These are phyloP conservation scores for Cremastinae sp. DNA, from an alignment of 2,888 invertebrate genomes.

Conservation along the genomic window DNA sequence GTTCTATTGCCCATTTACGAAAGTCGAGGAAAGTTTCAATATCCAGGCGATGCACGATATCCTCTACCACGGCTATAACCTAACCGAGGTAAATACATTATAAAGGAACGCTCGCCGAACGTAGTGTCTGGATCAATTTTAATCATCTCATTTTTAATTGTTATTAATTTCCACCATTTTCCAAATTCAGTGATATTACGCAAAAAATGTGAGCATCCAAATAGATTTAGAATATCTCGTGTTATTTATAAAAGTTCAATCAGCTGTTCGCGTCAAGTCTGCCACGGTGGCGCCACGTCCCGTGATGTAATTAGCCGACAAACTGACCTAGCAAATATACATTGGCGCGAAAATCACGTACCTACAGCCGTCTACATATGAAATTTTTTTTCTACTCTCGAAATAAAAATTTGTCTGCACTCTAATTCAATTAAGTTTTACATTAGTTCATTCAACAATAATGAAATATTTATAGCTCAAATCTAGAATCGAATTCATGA, in stretches of 20 bases:
- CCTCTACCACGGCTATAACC: slow-evolving; percentile 91
- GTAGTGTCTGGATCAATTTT: neutral
- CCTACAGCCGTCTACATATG: no score
- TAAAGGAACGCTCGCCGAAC: neutral
- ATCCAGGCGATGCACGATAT: slow-evolving; percentile 99
- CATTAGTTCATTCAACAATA: no score
- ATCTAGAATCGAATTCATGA: no score
- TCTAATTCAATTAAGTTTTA: no score
- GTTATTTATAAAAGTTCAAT: slow-evolving; percentile 72
- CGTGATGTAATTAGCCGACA: slow-evolving; percentile 28
- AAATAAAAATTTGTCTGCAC: slow-evolving; percentile 19
- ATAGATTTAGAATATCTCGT: slow-evolving; percentile 71
- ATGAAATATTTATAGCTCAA: no score
- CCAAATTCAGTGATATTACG: slow-evolving; percentile 59
- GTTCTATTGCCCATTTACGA: slow-evolving; percentile 95
- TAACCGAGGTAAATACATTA: slow-evolving; percentile 86
- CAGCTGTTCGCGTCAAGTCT: slow-evolving; percentile 67
- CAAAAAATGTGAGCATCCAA: slow-evolving; percentile 68
- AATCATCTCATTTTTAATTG: neutral
- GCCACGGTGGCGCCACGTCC: slow-evolving; percentile 36
- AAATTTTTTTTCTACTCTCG: neutral
- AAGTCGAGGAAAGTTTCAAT: slow-evolving; percentile 99
- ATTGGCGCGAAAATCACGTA: slow-evolving; percentile 30
- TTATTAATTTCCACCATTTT: neutral
- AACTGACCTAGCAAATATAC: slow-evolving; percentile 47